Conservation (phyloP, 2,113 vertebrate genomes). For the Tiliqua scincoides region DNA sequence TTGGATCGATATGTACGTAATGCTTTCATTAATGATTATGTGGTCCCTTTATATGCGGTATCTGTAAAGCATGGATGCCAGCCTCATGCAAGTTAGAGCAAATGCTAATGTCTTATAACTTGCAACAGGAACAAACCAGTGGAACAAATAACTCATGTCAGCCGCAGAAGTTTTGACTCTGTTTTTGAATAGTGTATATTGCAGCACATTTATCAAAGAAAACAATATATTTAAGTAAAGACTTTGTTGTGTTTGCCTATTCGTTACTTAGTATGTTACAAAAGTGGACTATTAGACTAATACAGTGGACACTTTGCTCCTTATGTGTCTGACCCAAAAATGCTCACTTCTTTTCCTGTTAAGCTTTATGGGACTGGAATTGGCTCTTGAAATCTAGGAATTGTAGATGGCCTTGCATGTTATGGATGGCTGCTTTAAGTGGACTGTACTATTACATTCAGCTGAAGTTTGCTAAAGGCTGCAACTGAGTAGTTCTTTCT, state of each 20-base stretch:
- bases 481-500: slow-evolving; percentile 2
- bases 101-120: not conserved
- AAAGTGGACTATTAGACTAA: not conserved
- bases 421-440: not conserved
- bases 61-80: not conserved
- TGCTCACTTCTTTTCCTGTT: not conserved
- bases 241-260: not conserved
- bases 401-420: not conserved
- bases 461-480: not conserved
- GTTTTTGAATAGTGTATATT: not conserved
- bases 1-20: slow-evolving; percentile 92
- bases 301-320: not conserved
- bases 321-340: not conserved
- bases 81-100: not conserved
- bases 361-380: not conserved
- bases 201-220: not conserved
- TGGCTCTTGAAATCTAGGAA: not conserved
- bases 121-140: not conserved
- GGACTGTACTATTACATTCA: not conserved
- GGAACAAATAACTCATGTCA: not conserved
- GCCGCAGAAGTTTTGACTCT: not conserved
- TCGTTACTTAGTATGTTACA: not conserved
- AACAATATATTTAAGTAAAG: too few species aligned
- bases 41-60: not conserved
- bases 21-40: slow-evolving; percentile 17